phyloP scores from a whole-genome alignment of 1,140 invertebrate species.

The Eumaeus atala region DNA sequence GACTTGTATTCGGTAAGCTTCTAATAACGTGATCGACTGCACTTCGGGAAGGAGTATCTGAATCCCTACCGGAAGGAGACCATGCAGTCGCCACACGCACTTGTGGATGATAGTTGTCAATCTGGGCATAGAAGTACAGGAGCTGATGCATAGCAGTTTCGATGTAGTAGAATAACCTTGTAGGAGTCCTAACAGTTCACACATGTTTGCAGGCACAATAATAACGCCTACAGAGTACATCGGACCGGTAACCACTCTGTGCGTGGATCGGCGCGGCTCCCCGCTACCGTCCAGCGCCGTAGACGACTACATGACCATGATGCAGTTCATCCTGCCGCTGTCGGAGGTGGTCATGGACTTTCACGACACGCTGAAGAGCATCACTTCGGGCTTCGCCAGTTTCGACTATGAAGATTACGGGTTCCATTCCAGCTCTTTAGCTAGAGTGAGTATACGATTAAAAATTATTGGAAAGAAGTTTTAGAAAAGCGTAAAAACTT shows the following conservation, averaged over 20 bases:
- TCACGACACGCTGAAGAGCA: constrained; percentile 92
- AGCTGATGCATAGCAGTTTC: too few species aligned
- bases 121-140: too few species aligned
- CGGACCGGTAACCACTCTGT: constrained; percentile 81
- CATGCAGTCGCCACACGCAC: too few species aligned
- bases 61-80: too few species aligned
- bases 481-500: too few species aligned
- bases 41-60: too few species aligned
- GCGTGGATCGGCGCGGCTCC: constrained; percentile 85
- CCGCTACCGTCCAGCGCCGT: constrained; percentile 85
- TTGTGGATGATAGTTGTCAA: too few species aligned
- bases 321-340: constrained; percentile 90
- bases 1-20: too few species aligned
- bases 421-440: constrained; percentile 82
- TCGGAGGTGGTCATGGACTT: constrained; percentile 97
- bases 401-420: constrained; percentile 98
- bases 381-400: constrained; percentile 95
- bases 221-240: constrained; percentile 88
- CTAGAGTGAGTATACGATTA: constrained; percentile 82
- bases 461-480: too few species aligned
- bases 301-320: constrained; percentile 86
- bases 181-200: not conserved
- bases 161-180: too few species aligned
- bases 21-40: too few species aligned
- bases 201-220: constrained; percentile 82